Conservation (phyloP, 2,797 vertebrate species). For the Typhlichthys subterraneus region DNA sequence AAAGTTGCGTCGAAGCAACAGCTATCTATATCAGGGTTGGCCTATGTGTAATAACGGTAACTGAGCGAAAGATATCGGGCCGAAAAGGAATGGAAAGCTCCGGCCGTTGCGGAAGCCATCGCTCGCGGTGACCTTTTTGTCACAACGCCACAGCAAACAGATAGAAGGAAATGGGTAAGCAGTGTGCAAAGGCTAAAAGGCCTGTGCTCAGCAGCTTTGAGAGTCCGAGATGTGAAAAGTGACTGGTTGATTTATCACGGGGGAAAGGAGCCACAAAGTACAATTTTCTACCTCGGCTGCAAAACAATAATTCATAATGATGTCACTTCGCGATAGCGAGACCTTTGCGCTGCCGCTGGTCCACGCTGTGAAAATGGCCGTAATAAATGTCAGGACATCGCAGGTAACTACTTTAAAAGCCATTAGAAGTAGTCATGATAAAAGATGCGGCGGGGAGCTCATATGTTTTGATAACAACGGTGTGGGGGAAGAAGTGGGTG, state of each 20-base stretch:
- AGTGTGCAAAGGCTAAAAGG: conserved; percentile 70
- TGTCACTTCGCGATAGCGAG: conserved; percentile 91
- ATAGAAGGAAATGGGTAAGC: conserved; percentile 56
- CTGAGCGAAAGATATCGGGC: conserved; percentile 27
- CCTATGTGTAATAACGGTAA: conserved; percentile 39
- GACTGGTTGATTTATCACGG: conserved; percentile 97
- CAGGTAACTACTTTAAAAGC: conserved; percentile 99
- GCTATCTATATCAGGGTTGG: background rate
- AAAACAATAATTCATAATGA: conserved; percentile 99
- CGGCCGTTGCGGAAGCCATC: conserved; percentile 40
- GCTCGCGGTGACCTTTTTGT: conserved; percentile 61
- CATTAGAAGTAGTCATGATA: conserved; percentile 93
- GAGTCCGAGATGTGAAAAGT: conserved; percentile 87
- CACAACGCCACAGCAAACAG: conserved; percentile 25
- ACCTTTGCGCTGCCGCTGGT: conserved; percentile 81
- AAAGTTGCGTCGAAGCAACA: conserved; percentile 21
- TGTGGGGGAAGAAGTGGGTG: conserved; percentile 44
- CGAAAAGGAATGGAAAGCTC: conserved; percentile 42
- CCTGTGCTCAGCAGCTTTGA: conserved; percentile 93
- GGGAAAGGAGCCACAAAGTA: conserved; percentile 94
- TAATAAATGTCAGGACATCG: conserved; percentile 94
- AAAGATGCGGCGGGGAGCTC: conserved; percentile 81
- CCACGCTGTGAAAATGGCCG: conserved; percentile 88
- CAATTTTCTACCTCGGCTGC: conserved; percentile 99
- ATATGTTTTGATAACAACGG: conserved; percentile 87